Conservation (phyloP, 2,113 vertebrate genomes). For the Melanerpes formicivorus region DNA sequence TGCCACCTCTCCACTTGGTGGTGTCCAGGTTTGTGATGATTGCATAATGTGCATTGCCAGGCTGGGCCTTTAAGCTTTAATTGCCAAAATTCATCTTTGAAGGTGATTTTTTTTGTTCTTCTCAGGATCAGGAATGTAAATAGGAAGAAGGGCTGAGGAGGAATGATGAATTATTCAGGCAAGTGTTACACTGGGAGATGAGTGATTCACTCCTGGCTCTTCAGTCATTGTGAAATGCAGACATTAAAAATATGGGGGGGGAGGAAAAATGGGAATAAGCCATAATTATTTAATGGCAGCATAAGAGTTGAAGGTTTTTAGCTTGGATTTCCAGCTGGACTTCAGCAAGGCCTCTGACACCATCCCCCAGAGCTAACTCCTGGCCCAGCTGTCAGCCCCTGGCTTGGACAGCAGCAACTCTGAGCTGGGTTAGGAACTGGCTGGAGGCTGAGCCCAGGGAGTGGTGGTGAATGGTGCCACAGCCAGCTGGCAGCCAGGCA, state of each 20-base stretch:
- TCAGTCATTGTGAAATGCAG: neutral
- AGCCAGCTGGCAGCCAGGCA: too few relatives aligned
- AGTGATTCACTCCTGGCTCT: slow-evolving; percentile 10
- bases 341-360: too few relatives aligned
- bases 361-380: too few relatives aligned
- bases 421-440: too few relatives aligned
- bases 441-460: too few relatives aligned
- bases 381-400: too few relatives aligned
- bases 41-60: neutral
- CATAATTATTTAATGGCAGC: neutral
- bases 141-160: neutral
- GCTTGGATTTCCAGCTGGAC: too few relatives aligned
- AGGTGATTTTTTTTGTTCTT: slow-evolving; percentile 18
- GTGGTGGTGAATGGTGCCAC: too few relatives aligned
- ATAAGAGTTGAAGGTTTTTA: neutral
- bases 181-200: slow-evolving; percentile 46
- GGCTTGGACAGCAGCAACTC: too few relatives aligned
- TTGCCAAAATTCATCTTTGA: slow-evolving; percentile 44
- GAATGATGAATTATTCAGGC: slow-evolving; percentile 59
- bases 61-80: slow-evolving; percentile 38
- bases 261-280: neutral
- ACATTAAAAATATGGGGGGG: neutral
- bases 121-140: slow-evolving; percentile 53
- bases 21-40: neutral
- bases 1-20: neutral